A percentile compares a stretch with the other conserved stretches of the same genome.
These are phyloP conservation scores for Pseudocheirus occidentalis DNA, from an alignment of 2,797 vertebrate genomes.

Conservation along the genomic window DNA sequence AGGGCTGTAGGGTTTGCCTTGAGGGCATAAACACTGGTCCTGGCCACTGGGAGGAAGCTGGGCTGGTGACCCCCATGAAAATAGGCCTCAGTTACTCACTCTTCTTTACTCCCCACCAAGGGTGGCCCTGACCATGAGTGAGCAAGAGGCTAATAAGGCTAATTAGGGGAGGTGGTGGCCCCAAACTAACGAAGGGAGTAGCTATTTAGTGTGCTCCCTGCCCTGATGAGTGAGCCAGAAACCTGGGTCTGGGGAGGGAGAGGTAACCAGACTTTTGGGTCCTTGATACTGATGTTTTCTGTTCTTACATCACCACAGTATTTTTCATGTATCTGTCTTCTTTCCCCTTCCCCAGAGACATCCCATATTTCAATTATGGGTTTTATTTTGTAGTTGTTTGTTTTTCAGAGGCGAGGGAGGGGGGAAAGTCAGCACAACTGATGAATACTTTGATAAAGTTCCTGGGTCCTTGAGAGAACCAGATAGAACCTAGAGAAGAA, in stretches of 20 bases:
- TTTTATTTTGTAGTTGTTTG: neutral
- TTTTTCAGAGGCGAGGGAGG: neutral
- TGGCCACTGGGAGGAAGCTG: slow-evolving; percentile 3
- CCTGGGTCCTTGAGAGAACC: neutral
- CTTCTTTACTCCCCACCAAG: slow-evolving; percentile 21
- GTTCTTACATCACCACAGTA: neutral
- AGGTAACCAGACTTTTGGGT: neutral
- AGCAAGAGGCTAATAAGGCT: slow-evolving; percentile 68
- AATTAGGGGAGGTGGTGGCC: slow-evolving; percentile 71
- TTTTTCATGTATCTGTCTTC: neutral
- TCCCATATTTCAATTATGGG: neutral
- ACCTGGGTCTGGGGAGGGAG: neutral
- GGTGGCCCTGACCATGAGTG: slow-evolving; percentile 62
- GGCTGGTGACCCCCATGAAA: slow-evolving; percentile 39
- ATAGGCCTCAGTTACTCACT: slow-evolving; percentile 63
- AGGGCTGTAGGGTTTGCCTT: neutral
- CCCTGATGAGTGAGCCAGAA: slow-evolving; percentile 64
- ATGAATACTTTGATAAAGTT: neutral
- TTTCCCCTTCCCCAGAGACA: neutral
- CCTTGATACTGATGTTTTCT: neutral
- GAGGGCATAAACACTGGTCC: neutral
- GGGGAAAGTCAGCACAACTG: neutral
- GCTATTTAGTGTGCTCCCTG: slow-evolving; percentile 10
- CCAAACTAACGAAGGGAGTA: neutral
- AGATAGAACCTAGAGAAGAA: neutral